Base-by-base conservation (phyloP, 2,113 vertebrate species). In the Microcebus jonahi region DNA sequence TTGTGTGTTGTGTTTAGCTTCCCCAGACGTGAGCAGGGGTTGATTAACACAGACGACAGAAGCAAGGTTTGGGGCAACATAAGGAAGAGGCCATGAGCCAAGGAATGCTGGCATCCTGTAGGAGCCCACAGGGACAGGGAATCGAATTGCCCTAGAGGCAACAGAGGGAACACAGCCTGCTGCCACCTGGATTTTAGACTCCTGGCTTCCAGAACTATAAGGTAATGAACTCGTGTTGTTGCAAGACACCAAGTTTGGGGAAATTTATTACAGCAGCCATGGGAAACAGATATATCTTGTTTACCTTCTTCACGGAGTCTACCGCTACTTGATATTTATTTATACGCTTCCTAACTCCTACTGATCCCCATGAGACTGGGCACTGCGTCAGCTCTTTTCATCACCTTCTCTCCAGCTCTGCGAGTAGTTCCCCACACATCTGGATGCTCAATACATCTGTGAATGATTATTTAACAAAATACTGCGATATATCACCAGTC, bases 351-450 rank as follows among this genome's bases (percentile, higher is more conserved):
- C 8, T 42, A 63, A 15, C 20, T 63, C 63, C 23, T n/a, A 10
- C 17, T 27, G 34, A 65, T 45, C 18, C 10, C 45, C 55, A 39
- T n/a, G 95, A 80, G 53, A 13, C 21, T 7, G 13, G 77, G 20
- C 6, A 0, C 55, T 9, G 1, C 1, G 48, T 17, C 7, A 3
- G 63, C 39, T 48, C 11, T n/a, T 31, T 25, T 11, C 0, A 6
- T 8, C 3, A 18, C 29, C 21, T 73, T 88, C 31, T 27, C 70
- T 15, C 67, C 42, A 76, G 76, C 25, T 84, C 59, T 34, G 67
- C 9, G 9, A 36, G 21, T 7, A 34, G 23, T 11, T 3, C 15
- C 63, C 14, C 42, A 63, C 53, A 27, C 36, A 31, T 34, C n/a
- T 45, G 31, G 17, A 7, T 27, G 36, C 87, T 67, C 31, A 1